These are phyloP conservation scores for Radopholus similis DNA, from an alignment of 1,140 invertebrate genomes.

Conservation along the genomic window DNA sequence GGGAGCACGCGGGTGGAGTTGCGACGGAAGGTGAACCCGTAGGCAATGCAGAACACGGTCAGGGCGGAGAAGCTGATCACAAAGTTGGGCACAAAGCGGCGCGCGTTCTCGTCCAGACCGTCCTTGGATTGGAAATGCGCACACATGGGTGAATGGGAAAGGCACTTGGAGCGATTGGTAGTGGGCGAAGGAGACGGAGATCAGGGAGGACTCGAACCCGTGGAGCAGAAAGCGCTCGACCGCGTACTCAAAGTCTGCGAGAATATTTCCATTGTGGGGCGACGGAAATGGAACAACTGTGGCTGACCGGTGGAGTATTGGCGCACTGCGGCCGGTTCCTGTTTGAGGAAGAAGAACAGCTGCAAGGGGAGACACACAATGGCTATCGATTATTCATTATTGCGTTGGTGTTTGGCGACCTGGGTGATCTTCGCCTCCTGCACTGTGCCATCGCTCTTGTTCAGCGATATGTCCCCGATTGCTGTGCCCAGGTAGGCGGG, in stretches of 20 bases:
- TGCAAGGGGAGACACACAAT: constrained; percentile 14
- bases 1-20: not conserved
- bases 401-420: not conserved
- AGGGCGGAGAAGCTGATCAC: constrained; percentile 52
- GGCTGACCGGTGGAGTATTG: constrained; percentile 50
- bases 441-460: constrained; percentile 49
- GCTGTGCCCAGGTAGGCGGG: constrained; percentile 56
- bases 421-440: constrained; percentile 51
- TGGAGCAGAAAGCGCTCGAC: constrained; percentile 55
- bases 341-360: constrained; percentile 58
- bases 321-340: constrained; percentile 44
- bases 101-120: constrained; percentile 58
- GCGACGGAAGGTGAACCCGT: constrained; percentile 21
- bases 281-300: not conserved
- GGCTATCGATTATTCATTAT: not conserved
- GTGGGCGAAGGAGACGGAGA: constrained; percentile 55
- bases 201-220: constrained; percentile 49
- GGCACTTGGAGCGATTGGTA: constrained; percentile 54
- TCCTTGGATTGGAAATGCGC: constrained; percentile 28
- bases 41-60: constrained; percentile 46
- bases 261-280: not conserved
- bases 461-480: constrained; percentile 53
- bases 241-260: constrained; percentile 55
- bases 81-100: constrained; percentile 58
- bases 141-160: not conserved